Conservation (phyloP, 2,113 vertebrate genomes). For the Otus sunia region DNA sequence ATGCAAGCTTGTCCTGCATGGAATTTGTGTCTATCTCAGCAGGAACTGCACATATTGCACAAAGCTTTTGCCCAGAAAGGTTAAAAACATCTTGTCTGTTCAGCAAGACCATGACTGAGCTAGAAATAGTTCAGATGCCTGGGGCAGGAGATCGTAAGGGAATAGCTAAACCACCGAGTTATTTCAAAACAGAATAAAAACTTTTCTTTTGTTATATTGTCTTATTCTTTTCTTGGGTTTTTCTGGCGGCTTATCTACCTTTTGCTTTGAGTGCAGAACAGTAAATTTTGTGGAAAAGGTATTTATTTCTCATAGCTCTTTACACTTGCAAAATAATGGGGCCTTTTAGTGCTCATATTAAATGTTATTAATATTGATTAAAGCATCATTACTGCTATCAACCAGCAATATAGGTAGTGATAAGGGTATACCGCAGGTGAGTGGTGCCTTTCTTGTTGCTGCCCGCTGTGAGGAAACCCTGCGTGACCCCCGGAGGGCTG, state of each 20-base stretch:
- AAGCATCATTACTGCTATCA: not conserved
- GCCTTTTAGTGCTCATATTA: not conserved
- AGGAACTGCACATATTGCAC: not conserved
- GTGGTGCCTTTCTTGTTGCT: not conserved
- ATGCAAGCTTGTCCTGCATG: not conserved
- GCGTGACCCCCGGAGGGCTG: rapidly evolving
- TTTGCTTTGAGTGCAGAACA: not conserved
- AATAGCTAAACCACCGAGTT: not conserved
- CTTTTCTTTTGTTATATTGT: not conserved
- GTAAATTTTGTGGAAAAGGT: not conserved
- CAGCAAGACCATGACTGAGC: not conserved
- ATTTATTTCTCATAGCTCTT: not conserved
- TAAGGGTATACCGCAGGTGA: not conserved
- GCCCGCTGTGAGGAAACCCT: not conserved
- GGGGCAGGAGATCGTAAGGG: not conserved
- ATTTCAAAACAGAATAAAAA: not conserved
- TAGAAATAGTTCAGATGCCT: not conserved
- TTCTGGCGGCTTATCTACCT: not conserved
- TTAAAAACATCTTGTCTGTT: not conserved
- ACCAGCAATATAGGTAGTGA: not conserved
- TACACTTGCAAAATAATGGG: not conserved
- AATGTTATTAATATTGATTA: not conserved
- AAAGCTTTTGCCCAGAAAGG: not conserved
- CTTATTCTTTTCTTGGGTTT: not conserved
- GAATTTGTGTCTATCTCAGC: not conserved